phyloP scores from a whole-genome alignment of 37 sponge, comb jelly and placozoan species.

The Chondrosia reniformis region DNA sequence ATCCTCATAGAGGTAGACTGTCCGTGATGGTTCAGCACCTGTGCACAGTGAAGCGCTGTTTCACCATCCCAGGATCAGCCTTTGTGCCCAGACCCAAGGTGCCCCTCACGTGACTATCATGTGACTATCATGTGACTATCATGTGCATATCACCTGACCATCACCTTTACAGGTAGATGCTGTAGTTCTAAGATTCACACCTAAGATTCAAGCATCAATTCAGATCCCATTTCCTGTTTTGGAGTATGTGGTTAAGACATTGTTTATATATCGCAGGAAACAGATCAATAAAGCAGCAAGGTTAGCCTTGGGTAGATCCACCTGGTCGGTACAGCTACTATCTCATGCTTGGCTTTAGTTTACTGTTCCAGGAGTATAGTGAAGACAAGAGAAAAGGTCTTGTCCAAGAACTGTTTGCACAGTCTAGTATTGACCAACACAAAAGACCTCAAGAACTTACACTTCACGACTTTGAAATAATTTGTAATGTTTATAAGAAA shows the following conservation, averaged over 20 bases:
- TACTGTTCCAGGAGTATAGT: too few relatives aligned
- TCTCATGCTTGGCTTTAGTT: too few relatives aligned
- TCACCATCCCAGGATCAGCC: constrained; percentile 42
- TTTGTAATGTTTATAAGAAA: too few relatives aligned
- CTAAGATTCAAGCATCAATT: constrained; percentile 51
- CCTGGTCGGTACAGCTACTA: too few relatives aligned
- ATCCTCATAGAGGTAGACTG: constrained; percentile 64
- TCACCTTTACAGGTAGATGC: constrained; percentile 62
- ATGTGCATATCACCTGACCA: background rate
- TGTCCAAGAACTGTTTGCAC: too few relatives aligned
- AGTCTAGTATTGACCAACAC: too few relatives aligned
- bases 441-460: too few relatives aligned
- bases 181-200: constrained; percentile 67
- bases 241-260: constrained; percentile 64
- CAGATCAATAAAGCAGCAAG: constrained; percentile 53
- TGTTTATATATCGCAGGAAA: constrained; percentile 74
- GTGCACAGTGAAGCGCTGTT: constrained; percentile 57
- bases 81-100: constrained; percentile 87
- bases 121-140: too few relatives aligned
- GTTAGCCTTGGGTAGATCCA: too few relatives aligned
- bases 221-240: constrained; percentile 42
- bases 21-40: constrained; percentile 77
- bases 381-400: too few relatives aligned
- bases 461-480: too few relatives aligned
- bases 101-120: background rate